Evolutionary conservation across 2,113 vertebrate genomes (phyloP), one percentile per base, ranked within the genome.

Genomic region (Zootoca vivipara): DNA sequence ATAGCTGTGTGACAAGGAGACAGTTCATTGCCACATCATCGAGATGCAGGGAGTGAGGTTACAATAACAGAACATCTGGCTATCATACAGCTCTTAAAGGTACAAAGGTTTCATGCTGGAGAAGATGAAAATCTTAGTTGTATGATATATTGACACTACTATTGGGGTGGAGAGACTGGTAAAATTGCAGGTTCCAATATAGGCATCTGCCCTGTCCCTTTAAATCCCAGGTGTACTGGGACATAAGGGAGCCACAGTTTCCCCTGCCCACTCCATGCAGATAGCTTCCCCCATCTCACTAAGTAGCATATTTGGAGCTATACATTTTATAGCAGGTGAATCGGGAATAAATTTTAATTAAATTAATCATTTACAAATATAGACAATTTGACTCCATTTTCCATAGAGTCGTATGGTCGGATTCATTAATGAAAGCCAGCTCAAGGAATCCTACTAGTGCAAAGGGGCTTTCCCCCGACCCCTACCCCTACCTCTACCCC

Each of bases 281-380:
- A 9, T 75, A 20, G 20, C n/a, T n/a, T 28, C 42, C 28, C 77
- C 40, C 13, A 26, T 30, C 6, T 28, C 46, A 13, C 10, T 52
- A 42, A 52, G 5, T 52, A 26, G 42, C 40, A 28, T 42, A 46
- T 42, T 10, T 78, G 40, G 40, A 78, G 75, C 15, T 3, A 22
- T 72, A 56, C 89, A 86, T 85, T 85, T 30, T 92, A 2, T 67
- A 86, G 70, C 52, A 20, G 80, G 28, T 12, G 40, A 5, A 30
- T 16, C 8, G 22, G 7, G 73, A 18, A 40, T 7, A 24, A 22
- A 24, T 38, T 40, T 9, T 7, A 7, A 9, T 12, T 42, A 16
- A 42, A 24, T 77, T 3, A 10, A 10, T 77, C 22, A 40, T 1
- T 70, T 30, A 70, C n/a, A 2, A 70, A 70, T 70, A n/a, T 70